Evolutionary conservation across 2,888 invertebrate species (phyloP), one percentile per base, ranked within the genome.

Genomic region (Cremastinae sp.): DNA sequence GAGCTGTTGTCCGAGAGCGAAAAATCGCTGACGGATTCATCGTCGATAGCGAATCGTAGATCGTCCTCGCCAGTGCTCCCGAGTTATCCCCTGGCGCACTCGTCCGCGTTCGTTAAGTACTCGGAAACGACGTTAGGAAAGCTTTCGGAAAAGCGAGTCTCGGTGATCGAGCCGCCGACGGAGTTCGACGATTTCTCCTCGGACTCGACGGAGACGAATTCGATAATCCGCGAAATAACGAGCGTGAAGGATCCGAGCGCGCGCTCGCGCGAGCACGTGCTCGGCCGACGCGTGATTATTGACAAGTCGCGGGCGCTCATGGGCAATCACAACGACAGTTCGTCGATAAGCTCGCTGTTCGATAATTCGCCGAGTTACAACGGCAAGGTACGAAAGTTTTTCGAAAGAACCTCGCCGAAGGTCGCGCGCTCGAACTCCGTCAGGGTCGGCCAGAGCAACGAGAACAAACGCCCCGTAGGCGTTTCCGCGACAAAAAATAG

Each of bases 1-100:
- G 95, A 96, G 86, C 92, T 96, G 38, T 93, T 96, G 90, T 93
- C 93, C 75, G 93, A 93, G 81, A 89, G 91, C 81, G 90, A 89
- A 77, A 87, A 89, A 47, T 89, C 90, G 58, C 84, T 86, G 20
- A 84, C 83, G 20, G 83, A 88, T 72, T 73, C 70, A 18, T 78
- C 75, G 16, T 72, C 68, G 69, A 79, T 41, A 12, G 64, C 51
- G 58, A 81, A 66, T 59, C 72, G 49, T 65, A 69, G 73, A 10
- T 75, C 75, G 18, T 41, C 62, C 8, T 56, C 76, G 4, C 28
- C 74, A n/a, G 49, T 68, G 78, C 12, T 72, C 7, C 53, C 80
- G 81, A 78, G 81, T 80, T 83, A 84, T 82, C 85, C 89, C 58
- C 79, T 89, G 14, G 85, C 90, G 64, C 87, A 87, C 53, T 86